These are phyloP conservation scores for Macrotrachela quadricornifera DNA, from an alignment of 1,140 invertebrate species.

Conservation along the genomic window DNA sequence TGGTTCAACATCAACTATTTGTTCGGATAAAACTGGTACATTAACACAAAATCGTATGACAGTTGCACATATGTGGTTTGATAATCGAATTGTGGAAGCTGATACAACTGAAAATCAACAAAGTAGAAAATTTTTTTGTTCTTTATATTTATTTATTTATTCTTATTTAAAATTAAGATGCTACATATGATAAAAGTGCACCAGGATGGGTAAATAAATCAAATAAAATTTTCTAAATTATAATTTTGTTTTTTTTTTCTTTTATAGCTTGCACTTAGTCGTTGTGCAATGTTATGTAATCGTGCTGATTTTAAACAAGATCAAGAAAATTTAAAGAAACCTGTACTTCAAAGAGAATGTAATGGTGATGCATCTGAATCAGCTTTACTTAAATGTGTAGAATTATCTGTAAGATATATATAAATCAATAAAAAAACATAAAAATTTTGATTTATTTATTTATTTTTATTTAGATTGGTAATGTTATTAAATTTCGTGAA, in stretches of 20 bases:
- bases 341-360: constrained; percentile 8
- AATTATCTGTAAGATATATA: constrained; percentile 11
- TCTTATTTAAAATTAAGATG: background rate
- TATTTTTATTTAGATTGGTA: background rate
- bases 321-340: constrained; percentile 3
- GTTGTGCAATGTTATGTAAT: constrained; percentile 9
- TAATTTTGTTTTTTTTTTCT: too few species aligned
- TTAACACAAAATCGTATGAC: constrained; percentile 90
- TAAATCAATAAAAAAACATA: constrained; percentile 70
- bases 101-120: constrained; percentile 40
- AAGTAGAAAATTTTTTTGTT: background rate
- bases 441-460: too few species aligned
- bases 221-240: too few species aligned
- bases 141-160: too few species aligned
- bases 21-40: constrained; percentile 87
- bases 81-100: constrained; percentile 84
- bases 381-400: constrained; percentile 23
- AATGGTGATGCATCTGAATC: constrained; percentile 24
- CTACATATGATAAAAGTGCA: constrained; percentile 4
- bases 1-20: constrained; percentile 83
- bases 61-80: constrained; percentile 90
- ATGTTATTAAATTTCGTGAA: constrained; percentile 40
- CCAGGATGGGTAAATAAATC: background rate
- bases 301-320: constrained; percentile 9
- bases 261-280: background rate